Conservation (phyloP, 2,888 invertebrate genomes). For the Girardia tigrina region DNA sequence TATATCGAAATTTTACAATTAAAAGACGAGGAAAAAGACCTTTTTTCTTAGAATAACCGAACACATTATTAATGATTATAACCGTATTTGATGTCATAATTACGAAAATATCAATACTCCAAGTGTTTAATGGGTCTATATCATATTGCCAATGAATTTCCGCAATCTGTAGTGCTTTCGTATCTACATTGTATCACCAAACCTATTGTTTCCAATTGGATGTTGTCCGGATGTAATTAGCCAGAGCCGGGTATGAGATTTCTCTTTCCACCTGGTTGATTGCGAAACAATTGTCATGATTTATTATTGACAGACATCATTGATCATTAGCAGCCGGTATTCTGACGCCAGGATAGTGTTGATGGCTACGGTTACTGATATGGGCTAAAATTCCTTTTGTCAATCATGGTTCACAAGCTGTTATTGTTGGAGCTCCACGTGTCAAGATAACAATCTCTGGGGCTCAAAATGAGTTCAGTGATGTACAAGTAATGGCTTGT, state of each 20-base stretch:
- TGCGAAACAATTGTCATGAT: slow-evolving; percentile 18
- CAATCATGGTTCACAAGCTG: slow-evolving; percentile 23
- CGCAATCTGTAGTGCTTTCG: neutral
- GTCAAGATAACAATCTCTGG: slow-evolving; percentile 1
- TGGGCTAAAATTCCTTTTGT: slow-evolving; percentile 14
- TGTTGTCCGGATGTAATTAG: slow-evolving; percentile 23
- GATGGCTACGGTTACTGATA: slow-evolving; percentile 23
- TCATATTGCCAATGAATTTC: neutral
- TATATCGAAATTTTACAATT: too few relatives aligned
- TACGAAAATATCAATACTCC: neutral
- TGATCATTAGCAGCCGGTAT: slow-evolving; percentile 20
- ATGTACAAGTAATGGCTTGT: too few relatives aligned
- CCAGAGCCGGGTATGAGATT: neutral
- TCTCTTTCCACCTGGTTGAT: slow-evolving; percentile 23
- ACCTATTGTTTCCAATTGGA: neutral
- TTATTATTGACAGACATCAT: slow-evolving; percentile 16
- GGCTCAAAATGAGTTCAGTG: neutral
- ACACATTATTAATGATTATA: neutral
- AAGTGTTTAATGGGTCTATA: slow-evolving; percentile 18
- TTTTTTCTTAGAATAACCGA: neutral
- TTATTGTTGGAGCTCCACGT: slow-evolving; percentile 20
- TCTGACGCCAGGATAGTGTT: slow-evolving; percentile 23
- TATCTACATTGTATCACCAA: neutral
- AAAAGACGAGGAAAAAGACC: too few relatives aligned
- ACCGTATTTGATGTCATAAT: neutral